phyloP scores from a whole-genome alignment of 1,140 invertebrate genomes.

The Daktulosphaira vitifoliae region DNA sequence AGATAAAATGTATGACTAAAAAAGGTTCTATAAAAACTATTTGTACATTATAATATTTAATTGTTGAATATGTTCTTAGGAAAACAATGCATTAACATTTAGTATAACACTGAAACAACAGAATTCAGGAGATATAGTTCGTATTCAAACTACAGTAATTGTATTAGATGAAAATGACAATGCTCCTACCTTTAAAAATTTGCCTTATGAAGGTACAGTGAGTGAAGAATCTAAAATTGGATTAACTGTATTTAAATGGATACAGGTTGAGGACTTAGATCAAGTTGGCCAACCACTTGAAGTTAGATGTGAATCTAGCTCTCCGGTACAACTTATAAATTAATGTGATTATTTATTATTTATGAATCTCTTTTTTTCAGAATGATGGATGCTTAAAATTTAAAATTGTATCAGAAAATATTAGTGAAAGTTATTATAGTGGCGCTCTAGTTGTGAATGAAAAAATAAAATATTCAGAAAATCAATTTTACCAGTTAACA shows the following conservation, averaged over 20 bases:
- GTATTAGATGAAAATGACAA: constrained; percentile 85
- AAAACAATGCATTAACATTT: constrained; percentile 63
- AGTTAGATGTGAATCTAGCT: constrained; percentile 53
- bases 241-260: constrained; percentile 61
- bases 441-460: constrained; percentile 58
- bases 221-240: constrained; percentile 67
- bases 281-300: constrained; percentile 68
- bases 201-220: constrained; percentile 68
- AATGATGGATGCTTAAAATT: constrained; percentile 62
- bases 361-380: constrained; percentile 45
- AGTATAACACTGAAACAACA: constrained; percentile 68
- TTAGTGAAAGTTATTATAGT: constrained; percentile 53
- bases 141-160: constrained; percentile 69
- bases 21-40: neutral
- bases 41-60: constrained; percentile 1
- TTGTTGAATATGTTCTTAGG: constrained; percentile 53
- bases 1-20: neutral
- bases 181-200: constrained; percentile 67
- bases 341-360: too few species aligned
- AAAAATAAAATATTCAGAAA: constrained; percentile 59
- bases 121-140: constrained; percentile 57
- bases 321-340: neutral
- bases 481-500: constrained; percentile 63
- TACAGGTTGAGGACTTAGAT: constrained; percentile 68
- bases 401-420: constrained; percentile 53